Conservation (phyloP, 2,888 invertebrate species). For the Hypsopygia costalis region DNA sequence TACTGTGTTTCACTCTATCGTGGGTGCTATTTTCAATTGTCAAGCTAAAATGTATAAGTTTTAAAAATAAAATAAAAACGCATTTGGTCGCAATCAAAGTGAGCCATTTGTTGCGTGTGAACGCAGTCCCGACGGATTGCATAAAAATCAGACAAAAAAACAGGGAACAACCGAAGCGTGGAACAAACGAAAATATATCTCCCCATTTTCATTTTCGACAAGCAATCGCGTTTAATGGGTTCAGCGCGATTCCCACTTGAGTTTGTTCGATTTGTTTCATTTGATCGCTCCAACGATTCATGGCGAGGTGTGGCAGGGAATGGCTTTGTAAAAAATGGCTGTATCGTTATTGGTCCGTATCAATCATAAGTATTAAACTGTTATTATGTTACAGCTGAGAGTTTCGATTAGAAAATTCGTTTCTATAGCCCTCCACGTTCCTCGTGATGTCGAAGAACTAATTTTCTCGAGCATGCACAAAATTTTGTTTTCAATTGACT, state of each 20-base stretch:
- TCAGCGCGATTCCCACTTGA: constrained; percentile 72
- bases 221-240: constrained; percentile 74
- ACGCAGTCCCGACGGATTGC: constrained; percentile 63
- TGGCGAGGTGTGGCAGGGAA: constrained; percentile 38
- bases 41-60: not conserved
- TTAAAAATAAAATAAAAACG: constrained; percentile 19
- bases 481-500: no score
- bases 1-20: no score
- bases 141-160: constrained; percentile 66
- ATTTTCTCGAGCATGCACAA: no score
- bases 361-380: constrained; percentile 4
- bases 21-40: no score
- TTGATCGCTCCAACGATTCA: constrained; percentile 58
- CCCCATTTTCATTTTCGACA: constrained; percentile 74
- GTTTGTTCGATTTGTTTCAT: constrained; percentile 69
- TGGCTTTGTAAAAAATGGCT: constrained; percentile 23
- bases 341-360: constrained; percentile 3
- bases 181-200: constrained; percentile 71
- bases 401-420: not conserved
- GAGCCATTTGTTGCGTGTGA: constrained; percentile 66
- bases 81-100: constrained; percentile 52
- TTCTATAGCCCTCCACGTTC: no score
- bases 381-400: not conserved
- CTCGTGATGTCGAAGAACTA: no score
- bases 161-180: constrained; percentile 46